A percentile compares a stretch with the other conserved stretches of the same genome.
Evolutionary conservation across 1,140 invertebrate species (phyloP).

Genomic region (Linepithema humile): DNA sequence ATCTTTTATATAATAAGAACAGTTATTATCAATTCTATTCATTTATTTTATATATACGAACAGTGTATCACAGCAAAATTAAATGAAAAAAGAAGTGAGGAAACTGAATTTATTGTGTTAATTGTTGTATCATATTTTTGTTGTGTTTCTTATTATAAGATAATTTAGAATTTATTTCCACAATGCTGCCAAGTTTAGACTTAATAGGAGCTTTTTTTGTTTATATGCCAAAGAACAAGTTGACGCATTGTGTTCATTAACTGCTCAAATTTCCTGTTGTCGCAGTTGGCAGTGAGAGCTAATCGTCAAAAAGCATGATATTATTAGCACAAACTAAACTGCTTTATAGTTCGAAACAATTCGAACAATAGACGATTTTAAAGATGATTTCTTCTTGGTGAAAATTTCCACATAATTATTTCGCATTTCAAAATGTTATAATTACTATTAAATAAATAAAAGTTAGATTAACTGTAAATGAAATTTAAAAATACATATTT

Average conservation of each 20-base stretch:
- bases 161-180: background rate
- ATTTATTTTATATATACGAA: background rate
- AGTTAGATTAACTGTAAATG: background rate
- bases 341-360: background rate
- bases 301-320: background rate
- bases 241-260: background rate
- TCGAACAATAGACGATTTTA: background rate
- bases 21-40: background rate
- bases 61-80: background rate
- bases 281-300: background rate
- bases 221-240: constrained; percentile 11
- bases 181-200: background rate
- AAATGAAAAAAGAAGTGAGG: background rate
- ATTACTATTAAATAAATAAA: background rate
- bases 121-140: background rate
- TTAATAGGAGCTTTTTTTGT: background rate
- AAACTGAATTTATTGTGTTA: background rate
- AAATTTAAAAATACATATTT: background rate
- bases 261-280: background rate
- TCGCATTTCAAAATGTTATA: background rate
- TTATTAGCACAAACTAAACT: background rate
- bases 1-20: too few species aligned
- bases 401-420: background rate
- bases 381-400: background rate
- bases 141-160: background rate